Evolutionary conservation across 2,797 vertebrate genomes (phyloP), one percentile per base, ranked within the genome.

Genomic region (Steatocranus sp.): DNA sequence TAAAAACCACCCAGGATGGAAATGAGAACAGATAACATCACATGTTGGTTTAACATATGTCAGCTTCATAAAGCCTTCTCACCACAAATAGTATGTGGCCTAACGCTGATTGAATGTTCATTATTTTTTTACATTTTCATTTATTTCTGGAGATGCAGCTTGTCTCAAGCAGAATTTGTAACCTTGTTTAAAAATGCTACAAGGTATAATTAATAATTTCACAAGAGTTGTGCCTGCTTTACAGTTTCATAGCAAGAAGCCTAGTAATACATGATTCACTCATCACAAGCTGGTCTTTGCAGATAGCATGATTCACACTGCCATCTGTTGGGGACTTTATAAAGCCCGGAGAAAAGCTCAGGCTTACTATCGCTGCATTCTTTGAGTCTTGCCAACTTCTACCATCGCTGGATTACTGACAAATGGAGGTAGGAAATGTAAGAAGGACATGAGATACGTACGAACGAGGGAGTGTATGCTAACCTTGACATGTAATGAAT

Each of bases 241-340:
- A 34, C 18, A 23, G 23, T 41, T 81, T 61, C 14, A 34, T 46
- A 17, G 53, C 15, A 32, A 58, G 51, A 48, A 32, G 50, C 66
- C 5, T 10, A 56, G 56, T 17, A 3, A 34, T 54, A n/a, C 17
- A 38, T 63, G 36, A 74, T 51, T 56, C 54, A 74, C 68, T n/a
- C 73, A 25, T 84, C 61, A 46, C 6, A 32, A 70, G 68, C 81
- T 9, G 88, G 66, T 76, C 83, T 50, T 76, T 51, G 82, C 75
- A 12, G 80, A 89, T 81, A 86, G 48, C 84, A 83, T 77, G 83
- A 91, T 90, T 94, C 93, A 94, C 84, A 95, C 90, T 93, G 94
- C 94, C 94, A 94, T 93, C 94, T 96, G 94, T 95, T 96, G 95
- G 94, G 89, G 81, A 89, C 73, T 81, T 58, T 43, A 15, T 8